A percentile compares a stretch with the other conserved stretches of the same genome.
Conservation (phyloP, 2,113 vertebrate species). For the Heliornis fulica region DNA sequence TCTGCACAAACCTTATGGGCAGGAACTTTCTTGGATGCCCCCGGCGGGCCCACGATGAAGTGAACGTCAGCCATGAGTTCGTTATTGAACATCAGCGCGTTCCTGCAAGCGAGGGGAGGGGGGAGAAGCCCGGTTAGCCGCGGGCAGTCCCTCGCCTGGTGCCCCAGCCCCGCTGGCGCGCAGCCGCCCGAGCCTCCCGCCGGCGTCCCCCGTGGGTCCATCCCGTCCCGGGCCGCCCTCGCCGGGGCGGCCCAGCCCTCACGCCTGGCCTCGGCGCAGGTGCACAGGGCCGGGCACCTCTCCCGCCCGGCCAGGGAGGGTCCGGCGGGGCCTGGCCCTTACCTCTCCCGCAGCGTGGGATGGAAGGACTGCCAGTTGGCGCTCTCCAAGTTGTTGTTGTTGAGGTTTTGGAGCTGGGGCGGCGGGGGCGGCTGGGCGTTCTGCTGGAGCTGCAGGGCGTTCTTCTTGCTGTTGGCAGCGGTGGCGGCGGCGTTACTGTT, state of each 20-base stretch:
- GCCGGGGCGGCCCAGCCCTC: not conserved
- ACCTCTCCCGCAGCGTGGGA: conserved; percentile 94
- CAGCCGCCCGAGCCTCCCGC: not conserved
- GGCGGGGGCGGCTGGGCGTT: conserved; percentile 73
- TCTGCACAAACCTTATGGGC: conserved; percentile 90
- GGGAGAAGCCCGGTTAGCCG: conserved; percentile 6
- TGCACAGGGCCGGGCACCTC: not conserved
- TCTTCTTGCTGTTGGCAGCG: conserved; percentile 78
- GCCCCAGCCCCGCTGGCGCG: not conserved
- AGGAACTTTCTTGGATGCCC: conserved; percentile 85
- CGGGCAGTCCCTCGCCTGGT: not conserved
- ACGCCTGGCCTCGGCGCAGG: not conserved
- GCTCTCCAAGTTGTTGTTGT: conserved; percentile 90
- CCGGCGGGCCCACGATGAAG: conserved; percentile 90
- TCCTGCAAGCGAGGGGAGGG: conserved; percentile 77
- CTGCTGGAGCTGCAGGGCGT: conserved; percentile 74
- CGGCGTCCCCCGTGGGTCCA: not conserved
- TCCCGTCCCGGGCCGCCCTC: not conserved
- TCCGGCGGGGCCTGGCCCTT: conserved; percentile 42
- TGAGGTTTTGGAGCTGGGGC: conserved; percentile 83
- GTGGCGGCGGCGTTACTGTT: conserved; percentile 76
- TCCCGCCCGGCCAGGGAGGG: not conserved
- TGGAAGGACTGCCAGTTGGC: conserved; percentile 88
- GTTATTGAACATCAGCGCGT: conserved; percentile 98
- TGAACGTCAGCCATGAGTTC: conserved; percentile 98